phyloP scores from a whole-genome alignment of 2,888 invertebrate genomes.

The Eumerus sabulonum region DNA sequence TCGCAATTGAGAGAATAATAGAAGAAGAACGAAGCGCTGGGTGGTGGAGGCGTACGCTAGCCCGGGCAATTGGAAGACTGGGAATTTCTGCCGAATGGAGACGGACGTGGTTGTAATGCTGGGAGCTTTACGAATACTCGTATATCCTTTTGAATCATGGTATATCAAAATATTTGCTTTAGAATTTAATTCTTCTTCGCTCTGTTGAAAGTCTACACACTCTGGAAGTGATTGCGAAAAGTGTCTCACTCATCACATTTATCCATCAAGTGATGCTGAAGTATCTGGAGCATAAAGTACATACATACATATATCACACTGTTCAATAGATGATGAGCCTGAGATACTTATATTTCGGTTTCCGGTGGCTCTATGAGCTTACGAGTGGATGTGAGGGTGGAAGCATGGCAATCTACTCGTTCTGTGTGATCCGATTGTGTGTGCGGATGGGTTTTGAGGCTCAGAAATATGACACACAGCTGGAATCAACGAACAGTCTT shows the following conservation, averaged over 20 bases:
- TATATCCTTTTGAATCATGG: conserved; percentile 53
- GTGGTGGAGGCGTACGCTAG: background rate
- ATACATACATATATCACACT: conserved; percentile 47
- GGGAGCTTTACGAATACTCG: conserved; percentile 12
- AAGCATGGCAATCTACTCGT: no score
- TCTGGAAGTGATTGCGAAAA: conserved; percentile 45
- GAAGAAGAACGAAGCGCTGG: conserved; percentile 28
- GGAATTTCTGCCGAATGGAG: conserved; percentile 10
- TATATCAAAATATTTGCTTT: conserved; percentile 64
- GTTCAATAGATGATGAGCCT: conserved; percentile 47
- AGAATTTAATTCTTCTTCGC: conserved; percentile 31
- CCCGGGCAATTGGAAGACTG: conserved; percentile 20
- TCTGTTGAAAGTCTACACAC: conserved; percentile 36
- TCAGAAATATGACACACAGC: no score
- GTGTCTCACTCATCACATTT: conserved; percentile 64
- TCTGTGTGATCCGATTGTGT: no score
- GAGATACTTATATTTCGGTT: background rate
- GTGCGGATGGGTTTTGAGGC: no score
- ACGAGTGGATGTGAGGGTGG: no score
- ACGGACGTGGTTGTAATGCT: conserved; percentile 13
- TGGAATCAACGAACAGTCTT: no score
- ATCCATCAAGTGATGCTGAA: conserved; percentile 57
- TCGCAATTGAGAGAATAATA: conserved; percentile 60
- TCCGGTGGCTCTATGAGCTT: no score
- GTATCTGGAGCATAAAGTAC: conserved; percentile 23